A percentile compares a stretch with the other conserved stretches of the same genome.
Conservation (phyloP, 2,113 vertebrate genomes). For the Macroglossus sobrinus region DNA sequence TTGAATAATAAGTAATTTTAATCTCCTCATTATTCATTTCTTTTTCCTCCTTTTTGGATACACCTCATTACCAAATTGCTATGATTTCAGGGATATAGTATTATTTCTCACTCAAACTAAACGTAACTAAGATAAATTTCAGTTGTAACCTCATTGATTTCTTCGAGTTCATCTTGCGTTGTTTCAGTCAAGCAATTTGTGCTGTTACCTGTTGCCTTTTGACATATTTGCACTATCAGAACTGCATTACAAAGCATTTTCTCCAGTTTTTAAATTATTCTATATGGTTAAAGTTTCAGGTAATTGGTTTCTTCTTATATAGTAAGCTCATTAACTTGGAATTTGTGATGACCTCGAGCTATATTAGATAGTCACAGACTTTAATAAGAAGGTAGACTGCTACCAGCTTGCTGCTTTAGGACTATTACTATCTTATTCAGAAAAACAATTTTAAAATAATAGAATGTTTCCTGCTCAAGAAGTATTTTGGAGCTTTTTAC, state of each 20-base stretch:
- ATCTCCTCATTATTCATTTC: slow-evolving; percentile 63
- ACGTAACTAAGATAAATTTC: slow-evolving; percentile 48
- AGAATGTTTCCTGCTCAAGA: not conserved
- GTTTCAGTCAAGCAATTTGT: not conserved
- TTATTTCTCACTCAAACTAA: slow-evolving; percentile 51
- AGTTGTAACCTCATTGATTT: not conserved
- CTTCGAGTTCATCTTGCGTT: not conserved
- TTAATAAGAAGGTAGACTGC: not conserved
- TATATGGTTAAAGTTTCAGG: not conserved
- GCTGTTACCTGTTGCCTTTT: not conserved
- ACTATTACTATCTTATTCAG: not conserved
- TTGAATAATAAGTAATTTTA: slow-evolving; percentile 40
- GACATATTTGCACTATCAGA: not conserved
- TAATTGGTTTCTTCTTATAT: not conserved
- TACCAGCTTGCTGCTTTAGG: not conserved
- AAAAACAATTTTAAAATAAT: slow-evolving; percentile 10
- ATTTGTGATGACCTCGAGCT: not conserved
- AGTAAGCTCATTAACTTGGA: not conserved
- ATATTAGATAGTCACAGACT: not conserved
- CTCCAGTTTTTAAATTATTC: not conserved
- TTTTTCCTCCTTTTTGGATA: slow-evolving; percentile 48
- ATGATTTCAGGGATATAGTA: slow-evolving; percentile 54
- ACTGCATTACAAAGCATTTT: not conserved
- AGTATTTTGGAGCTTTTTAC: not conserved
- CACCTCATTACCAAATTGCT: slow-evolving; percentile 47